A percentile compares a stretch with the other conserved stretches of the same genome.
Evolutionary conservation across 2,113 vertebrate genomes (phyloP).

Genomic region (Elephantulus edwardii): DNA sequence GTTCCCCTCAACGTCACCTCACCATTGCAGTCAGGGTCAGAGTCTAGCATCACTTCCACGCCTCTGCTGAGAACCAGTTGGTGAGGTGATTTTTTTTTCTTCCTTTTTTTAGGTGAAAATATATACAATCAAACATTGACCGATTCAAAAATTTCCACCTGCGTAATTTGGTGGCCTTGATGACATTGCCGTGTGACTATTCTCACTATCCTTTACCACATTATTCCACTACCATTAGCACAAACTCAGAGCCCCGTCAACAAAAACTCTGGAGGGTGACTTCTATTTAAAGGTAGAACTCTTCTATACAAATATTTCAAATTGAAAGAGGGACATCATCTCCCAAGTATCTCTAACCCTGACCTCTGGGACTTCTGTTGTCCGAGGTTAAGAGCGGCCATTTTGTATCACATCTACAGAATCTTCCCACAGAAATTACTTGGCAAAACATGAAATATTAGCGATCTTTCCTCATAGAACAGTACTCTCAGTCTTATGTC

Average conservation of each 20-base stretch:
- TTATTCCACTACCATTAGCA: not conserved
- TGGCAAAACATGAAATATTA: not conserved
- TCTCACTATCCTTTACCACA: not conserved
- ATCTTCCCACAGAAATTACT: not conserved
- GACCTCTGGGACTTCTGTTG: not conserved
- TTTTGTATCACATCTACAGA: slow-evolving; percentile 59
- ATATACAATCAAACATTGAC: not conserved
- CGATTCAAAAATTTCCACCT: not conserved
- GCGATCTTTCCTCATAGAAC: not conserved
- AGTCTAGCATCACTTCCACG: not conserved
- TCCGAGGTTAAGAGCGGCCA: slow-evolving; percentile 34
- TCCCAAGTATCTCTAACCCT: not conserved
- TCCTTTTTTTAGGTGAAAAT: not conserved
- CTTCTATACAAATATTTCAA: not conserved
- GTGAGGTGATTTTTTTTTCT: not conserved
- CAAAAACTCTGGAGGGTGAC: not conserved
- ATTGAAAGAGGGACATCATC: not conserved
- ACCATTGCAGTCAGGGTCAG: accelerated
- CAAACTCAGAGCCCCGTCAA: not conserved
- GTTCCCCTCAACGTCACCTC: not conserved
- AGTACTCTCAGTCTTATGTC: not conserved
- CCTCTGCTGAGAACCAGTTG: not conserved
- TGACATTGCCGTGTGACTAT: not conserved
- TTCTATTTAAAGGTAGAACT: not conserved
- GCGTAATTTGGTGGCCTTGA: not conserved